Evolutionary conservation across 2,113 vertebrate genomes (phyloP).

Genomic region (Sakesphorus luctuosus): DNA sequence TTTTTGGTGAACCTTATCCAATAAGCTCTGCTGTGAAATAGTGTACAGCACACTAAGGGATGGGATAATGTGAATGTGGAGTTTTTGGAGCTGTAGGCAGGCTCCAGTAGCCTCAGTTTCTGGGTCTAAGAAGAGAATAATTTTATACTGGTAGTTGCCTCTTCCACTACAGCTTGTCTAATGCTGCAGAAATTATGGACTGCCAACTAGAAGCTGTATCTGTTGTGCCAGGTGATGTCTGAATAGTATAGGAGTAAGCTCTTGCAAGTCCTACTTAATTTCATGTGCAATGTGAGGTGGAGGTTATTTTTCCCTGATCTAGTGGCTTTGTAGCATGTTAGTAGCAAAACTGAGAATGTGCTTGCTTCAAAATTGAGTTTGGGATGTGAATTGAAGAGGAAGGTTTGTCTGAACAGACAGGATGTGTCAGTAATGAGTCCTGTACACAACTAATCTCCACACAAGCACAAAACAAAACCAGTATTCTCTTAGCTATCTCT

Average conservation of each 20-base stretch:
- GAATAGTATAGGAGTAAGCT: neutral
- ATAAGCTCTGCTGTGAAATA: neutral
- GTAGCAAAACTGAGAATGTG: neutral
- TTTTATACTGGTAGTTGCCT: fast-evolving
- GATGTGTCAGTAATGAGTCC: neutral
- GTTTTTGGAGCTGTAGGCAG: neutral
- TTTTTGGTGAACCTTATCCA: neutral
- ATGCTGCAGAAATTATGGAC: neutral
- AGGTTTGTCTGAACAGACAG: neutral
- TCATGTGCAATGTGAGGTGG: neutral
- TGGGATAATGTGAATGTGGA: too few relatives aligned
- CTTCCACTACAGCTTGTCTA: neutral
- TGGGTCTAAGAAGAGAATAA: neutral
- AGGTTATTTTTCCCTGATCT: neutral
- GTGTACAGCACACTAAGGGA: fast-evolving
- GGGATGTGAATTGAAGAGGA: neutral
- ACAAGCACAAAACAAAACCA: neutral
- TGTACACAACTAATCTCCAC: neutral
- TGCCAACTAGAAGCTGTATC: neutral
- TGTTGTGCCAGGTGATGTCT: neutral
- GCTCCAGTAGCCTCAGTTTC: neutral
- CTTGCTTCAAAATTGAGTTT: neutral
- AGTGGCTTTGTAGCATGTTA: neutral
- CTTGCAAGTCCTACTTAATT: neutral
- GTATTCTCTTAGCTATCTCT: neutral